phyloP scores from a whole-genome alignment of 37 sponge, comb jelly and placozoan genomes.

The Beroe forskalii region DNA sequence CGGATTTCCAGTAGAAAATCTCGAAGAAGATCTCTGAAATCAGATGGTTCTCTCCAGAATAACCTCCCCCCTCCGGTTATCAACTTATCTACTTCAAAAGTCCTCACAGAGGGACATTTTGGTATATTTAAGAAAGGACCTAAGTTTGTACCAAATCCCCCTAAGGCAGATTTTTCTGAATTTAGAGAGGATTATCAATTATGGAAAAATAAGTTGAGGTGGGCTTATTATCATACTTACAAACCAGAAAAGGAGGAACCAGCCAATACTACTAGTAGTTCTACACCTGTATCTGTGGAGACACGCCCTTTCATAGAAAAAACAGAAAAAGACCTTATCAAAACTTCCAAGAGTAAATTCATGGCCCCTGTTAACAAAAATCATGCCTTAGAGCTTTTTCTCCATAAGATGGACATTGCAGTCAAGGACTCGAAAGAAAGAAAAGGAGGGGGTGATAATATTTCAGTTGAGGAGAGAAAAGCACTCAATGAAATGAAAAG shows the following conservation, averaged over 20 bases:
- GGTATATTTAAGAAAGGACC: background rate
- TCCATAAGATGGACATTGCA: too few relatives aligned
- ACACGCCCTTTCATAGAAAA: background rate
- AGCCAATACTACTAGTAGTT: too few relatives aligned
- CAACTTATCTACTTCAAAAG: too few relatives aligned
- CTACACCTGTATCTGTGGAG: too few relatives aligned
- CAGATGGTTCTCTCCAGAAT: background rate
- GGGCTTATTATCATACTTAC: too few relatives aligned
- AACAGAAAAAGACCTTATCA: background rate
- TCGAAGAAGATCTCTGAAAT: background rate
- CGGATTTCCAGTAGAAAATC: too few relatives aligned
- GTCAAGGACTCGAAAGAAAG: background rate
- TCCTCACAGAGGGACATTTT: background rate
- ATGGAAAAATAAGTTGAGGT: background rate
- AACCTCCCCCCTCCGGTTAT: background rate
- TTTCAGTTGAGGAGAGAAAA: background rate
- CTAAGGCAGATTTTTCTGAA: background rate
- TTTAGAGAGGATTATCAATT: background rate
- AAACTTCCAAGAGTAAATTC: background rate
- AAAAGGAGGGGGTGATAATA: background rate
- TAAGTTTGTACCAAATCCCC: background rate
- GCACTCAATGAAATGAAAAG: background rate
- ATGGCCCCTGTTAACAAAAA: too few relatives aligned
- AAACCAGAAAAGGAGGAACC: too few relatives aligned
- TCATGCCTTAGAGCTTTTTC: too few relatives aligned